Percentiles rank a stretch among this genome's conserved stretches.
Conservation (phyloP, 2,888 invertebrate species). For the Drosophila buzzatii region DNA sequence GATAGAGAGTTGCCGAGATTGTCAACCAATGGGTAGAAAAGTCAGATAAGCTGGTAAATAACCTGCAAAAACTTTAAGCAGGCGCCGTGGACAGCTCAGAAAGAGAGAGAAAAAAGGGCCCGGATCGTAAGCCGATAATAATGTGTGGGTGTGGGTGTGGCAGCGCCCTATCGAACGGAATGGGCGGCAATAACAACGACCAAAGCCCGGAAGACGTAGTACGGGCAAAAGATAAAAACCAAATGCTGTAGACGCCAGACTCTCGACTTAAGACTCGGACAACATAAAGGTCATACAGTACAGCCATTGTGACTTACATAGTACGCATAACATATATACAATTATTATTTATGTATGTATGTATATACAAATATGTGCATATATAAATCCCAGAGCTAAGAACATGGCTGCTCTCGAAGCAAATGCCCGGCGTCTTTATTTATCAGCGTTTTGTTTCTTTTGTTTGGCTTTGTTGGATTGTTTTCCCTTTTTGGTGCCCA, state of each 20-base stretch:
- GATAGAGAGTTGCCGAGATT: conserved; percentile 28
- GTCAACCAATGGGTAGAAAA: conserved; percentile 54
- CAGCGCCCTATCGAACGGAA: conserved; percentile 42
- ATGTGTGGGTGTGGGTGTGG: conserved; percentile 40
- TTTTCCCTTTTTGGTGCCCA: conserved; percentile 39
- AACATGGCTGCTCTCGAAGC: conserved; percentile 31
- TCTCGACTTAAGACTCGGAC: conserved; percentile 4
- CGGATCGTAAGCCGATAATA: conserved; percentile 50
- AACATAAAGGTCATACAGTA: conserved; percentile 38
- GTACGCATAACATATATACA: neutral
- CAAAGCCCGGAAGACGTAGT: conserved; percentile 67
- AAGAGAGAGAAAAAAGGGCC: conserved; percentile 35
- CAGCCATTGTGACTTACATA: neutral
- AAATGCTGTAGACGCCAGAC: conserved; percentile 16
- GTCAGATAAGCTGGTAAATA: conserved; percentile 75
- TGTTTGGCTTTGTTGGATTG: conserved; percentile 36
- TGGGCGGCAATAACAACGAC: conserved; percentile 16
- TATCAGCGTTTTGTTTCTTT: conserved; percentile 50
- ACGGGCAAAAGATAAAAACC: conserved; percentile 57
- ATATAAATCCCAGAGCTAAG: conserved; percentile 5
- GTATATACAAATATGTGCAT: neutral
- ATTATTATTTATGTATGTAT: neutral
- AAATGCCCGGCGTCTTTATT: conserved; percentile 20
- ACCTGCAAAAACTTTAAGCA: conserved; percentile 67
- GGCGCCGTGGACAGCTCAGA: conserved; percentile 45